Percentiles rank a stretch among this genome's conserved stretches.
Conservation (phyloP, 1,140 invertebrate species). For the Trichonephila clavipes region DNA sequence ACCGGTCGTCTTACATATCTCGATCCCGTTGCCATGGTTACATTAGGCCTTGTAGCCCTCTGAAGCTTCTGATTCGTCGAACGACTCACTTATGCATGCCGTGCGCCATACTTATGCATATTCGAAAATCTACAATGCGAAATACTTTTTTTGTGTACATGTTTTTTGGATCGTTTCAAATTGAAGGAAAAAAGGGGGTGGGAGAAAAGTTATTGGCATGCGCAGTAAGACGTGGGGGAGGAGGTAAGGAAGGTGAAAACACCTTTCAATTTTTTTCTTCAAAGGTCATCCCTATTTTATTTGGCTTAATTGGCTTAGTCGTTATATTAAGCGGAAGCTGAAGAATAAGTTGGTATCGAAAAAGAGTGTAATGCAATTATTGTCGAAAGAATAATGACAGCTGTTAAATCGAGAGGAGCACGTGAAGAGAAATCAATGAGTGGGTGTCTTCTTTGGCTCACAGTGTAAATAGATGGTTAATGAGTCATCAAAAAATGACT, state of each 20-base stretch:
- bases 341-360: slow-evolving; percentile 20
- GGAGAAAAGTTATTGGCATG: slow-evolving; percentile 51
- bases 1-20: slow-evolving; percentile 69
- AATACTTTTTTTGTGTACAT: slow-evolving; percentile 37
- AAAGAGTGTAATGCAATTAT: slow-evolving; percentile 32
- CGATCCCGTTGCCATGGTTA: slow-evolving; percentile 56
- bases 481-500: neutral
- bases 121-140: slow-evolving; percentile 58
- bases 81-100: slow-evolving; percentile 64
- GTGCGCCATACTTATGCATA: slow-evolving; percentile 63
- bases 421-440: neutral
- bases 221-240: slow-evolving; percentile 38
- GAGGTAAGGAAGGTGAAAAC: slow-evolving; percentile 27
- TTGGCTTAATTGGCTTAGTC: slow-evolving; percentile 45
- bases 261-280: slow-evolving; percentile 2
- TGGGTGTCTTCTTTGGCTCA: neutral
- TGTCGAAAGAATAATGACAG: slow-evolving; percentile 29
- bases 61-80: slow-evolving; percentile 52
- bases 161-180: slow-evolving; percentile 64
- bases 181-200: neutral
- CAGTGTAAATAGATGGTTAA: neutral
- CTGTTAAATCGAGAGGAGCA: slow-evolving; percentile 19
- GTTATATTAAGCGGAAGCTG: slow-evolving; percentile 28
- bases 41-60: slow-evolving; percentile 39
- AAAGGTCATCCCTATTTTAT: slow-evolving; percentile 61